phyloP scores from a whole-genome alignment of 2,888 invertebrate genomes.

The Drosophila setosimentum region DNA sequence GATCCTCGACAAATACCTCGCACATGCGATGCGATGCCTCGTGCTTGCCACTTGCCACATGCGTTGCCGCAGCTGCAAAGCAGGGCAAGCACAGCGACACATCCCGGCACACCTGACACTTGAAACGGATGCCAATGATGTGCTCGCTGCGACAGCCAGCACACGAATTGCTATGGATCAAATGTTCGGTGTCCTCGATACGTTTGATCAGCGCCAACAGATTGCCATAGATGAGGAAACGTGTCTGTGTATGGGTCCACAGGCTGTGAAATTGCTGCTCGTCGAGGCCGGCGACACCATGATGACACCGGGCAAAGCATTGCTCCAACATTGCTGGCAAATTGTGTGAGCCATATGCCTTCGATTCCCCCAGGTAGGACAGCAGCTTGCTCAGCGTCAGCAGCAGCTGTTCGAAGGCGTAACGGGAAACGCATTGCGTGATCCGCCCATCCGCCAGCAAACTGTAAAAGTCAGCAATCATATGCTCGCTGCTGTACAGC shows the following conservation, averaged over 20 bases:
- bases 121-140: conserved; percentile 84
- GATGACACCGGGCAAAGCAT: conserved; percentile 74
- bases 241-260: conserved; percentile 81
- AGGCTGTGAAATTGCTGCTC: conserved; percentile 83
- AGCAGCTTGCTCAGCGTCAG: conserved; percentile 81
- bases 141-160: conserved; percentile 79
- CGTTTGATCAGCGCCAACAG: conserved; percentile 83
- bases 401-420: conserved; percentile 82
- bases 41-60: conserved; percentile 74
- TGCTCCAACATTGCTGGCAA: conserved; percentile 78
- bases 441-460: conserved; percentile 75
- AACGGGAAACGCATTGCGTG: conserved; percentile 79
- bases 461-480: conserved; percentile 79
- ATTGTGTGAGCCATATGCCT: conserved; percentile 82
- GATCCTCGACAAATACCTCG: conserved; percentile 84
- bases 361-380: conserved; percentile 82
- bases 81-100: conserved; percentile 84
- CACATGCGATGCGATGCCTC: conserved; percentile 82
- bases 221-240: conserved; percentile 84
- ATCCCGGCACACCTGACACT: conserved; percentile 83
- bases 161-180: conserved; percentile 83
- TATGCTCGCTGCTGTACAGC: conserved; percentile 76
- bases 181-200: conserved; percentile 83
- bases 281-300: conserved; percentile 80
- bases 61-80: conserved; percentile 79